phyloP scores from a whole-genome alignment of 1,140 invertebrate genomes.

The Heliothis virescens region DNA sequence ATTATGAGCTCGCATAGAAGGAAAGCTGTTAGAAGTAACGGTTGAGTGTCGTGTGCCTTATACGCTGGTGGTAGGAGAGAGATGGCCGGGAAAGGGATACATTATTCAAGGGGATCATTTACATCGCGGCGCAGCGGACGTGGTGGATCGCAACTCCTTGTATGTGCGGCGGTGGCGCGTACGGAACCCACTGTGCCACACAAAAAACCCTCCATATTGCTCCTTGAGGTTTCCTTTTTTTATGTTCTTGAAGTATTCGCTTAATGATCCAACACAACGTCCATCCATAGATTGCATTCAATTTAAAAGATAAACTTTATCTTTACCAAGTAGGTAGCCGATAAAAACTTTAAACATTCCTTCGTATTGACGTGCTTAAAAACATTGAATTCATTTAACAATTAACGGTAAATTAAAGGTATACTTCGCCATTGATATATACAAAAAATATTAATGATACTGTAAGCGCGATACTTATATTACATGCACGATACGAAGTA shows the following conservation, averaged over 20 bases:
- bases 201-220: constrained; percentile 80
- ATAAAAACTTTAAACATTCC: constrained; percentile 44
- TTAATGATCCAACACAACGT: constrained; percentile 64
- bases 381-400: constrained; percentile 37
- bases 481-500: background rate
- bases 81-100: constrained; percentile 81
- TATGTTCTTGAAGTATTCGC: constrained; percentile 62
- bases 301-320: constrained; percentile 62
- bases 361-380: constrained; percentile 19
- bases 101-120: constrained; percentile 85
- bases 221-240: constrained; percentile 71
- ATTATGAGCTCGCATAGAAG: constrained; percentile 68
- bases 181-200: constrained; percentile 70
- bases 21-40: constrained; percentile 80
- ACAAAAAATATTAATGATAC: background rate
- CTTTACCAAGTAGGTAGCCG: constrained; percentile 28
- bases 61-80: constrained; percentile 73
- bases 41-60: constrained; percentile 81
- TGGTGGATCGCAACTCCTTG: constrained; percentile 78
- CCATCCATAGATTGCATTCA: constrained; percentile 59
- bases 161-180: constrained; percentile 73
- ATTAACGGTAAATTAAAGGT: constrained; percentile 21
- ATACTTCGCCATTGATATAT: background rate
- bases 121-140: constrained; percentile 77
- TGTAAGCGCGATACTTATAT: background rate